These are phyloP conservation scores for Pseudopodoces humilis DNA, from an alignment of 2,113 vertebrate species.

Conservation along the genomic window DNA sequence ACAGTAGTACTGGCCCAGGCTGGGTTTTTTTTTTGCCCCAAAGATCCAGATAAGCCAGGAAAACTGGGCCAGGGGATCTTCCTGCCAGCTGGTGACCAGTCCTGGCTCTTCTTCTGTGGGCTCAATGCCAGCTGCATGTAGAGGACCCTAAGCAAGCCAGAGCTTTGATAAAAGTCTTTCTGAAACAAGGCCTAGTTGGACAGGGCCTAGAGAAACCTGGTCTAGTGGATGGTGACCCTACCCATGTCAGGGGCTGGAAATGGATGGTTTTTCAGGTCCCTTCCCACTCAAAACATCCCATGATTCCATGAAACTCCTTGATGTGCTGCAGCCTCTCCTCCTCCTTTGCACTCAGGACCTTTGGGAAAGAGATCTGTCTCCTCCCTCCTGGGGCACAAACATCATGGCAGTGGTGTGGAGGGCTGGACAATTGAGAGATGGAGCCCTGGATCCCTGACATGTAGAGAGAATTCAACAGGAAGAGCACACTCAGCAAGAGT, in stretches of 20 bases:
- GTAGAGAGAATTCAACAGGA: neutral
- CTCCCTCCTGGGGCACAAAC: neutral
- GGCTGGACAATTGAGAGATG: neutral
- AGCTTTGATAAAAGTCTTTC: neutral
- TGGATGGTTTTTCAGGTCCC: neutral
- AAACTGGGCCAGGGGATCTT: neutral
- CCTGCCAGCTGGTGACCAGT: neutral
- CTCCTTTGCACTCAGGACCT: neutral
- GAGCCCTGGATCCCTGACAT: neutral
- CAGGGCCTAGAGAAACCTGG: neutral
- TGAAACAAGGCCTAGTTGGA: neutral
- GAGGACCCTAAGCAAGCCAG: neutral
- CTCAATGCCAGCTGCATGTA: neutral
- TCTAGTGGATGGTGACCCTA: neutral
- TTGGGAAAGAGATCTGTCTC: neutral
- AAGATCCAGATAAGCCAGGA: neutral
- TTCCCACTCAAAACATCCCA: neutral
- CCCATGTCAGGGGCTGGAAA: neutral
- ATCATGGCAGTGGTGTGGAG: neutral
- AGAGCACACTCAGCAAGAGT: neutral
- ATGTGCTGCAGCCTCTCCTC: neutral
- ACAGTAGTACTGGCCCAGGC: neutral
- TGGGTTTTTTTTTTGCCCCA: neutral
- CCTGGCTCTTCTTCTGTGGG: neutral
- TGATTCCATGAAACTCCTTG: neutral